A percentile compares a stretch with the other conserved stretches of the same genome.
phyloP scores from a whole-genome alignment of 2,888 invertebrate species.

The Acleris laterana region DNA sequence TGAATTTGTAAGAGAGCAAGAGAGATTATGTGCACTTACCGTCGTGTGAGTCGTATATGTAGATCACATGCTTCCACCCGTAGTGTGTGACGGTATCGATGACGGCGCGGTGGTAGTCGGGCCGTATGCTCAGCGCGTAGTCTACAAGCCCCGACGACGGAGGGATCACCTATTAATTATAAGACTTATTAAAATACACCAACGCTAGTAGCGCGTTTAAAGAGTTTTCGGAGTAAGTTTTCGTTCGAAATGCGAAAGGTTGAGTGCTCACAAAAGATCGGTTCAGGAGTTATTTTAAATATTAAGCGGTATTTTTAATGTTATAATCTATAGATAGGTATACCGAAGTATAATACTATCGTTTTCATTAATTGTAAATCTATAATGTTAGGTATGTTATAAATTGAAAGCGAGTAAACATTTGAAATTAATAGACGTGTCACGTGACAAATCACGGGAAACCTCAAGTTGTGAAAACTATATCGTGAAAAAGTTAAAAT shows the following conservation, averaged over 20 bases:
- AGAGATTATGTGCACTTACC: constrained; percentile 86
- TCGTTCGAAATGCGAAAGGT: not conserved
- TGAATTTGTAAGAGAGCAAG: not conserved
- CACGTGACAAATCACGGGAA: too few species aligned
- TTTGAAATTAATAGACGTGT: too few species aligned
- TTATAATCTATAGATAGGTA: too few species aligned
- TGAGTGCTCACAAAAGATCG: too few species aligned
- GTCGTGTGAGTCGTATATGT: constrained; percentile 95
- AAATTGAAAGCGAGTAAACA: too few species aligned
- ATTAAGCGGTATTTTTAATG: too few species aligned
- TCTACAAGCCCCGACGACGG: constrained; percentile 95
- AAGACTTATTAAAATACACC: not conserved
- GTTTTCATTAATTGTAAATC: too few species aligned
- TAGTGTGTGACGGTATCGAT: constrained; percentile 97
- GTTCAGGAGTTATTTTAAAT: too few species aligned
- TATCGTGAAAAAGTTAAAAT: too few species aligned
- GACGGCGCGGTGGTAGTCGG: constrained; percentile 97
- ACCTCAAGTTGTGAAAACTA: too few species aligned
- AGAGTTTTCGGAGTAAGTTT: not conserved
- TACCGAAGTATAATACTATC: too few species aligned
- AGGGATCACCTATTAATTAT: constrained; percentile 87
- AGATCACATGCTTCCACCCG: constrained; percentile 94
- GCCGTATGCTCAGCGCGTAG: constrained; percentile 96
- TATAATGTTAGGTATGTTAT: too few species aligned
- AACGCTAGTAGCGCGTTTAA: not conserved